Base-by-base conservation (phyloP, 2,113 vertebrate genomes). In the Corythoichthys intestinalis region DNA sequence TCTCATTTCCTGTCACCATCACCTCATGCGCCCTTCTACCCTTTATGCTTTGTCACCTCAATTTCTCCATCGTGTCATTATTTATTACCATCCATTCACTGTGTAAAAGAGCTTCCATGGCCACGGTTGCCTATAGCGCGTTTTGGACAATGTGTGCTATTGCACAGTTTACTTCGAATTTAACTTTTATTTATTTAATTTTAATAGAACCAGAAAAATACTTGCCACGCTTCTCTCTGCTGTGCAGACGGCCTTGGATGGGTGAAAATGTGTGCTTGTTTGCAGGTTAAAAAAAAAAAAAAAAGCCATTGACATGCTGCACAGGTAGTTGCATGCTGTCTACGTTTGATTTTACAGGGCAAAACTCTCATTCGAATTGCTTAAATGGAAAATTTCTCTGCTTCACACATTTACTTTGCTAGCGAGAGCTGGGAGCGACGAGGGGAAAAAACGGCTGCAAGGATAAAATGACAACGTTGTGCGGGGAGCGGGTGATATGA, bases 341-440 rank as follows among this genome's bases (percentile, higher is more conserved):
- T 80, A 80, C 85, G 80, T 86, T 85, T 86, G 85, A 88, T 87
- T 86, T 87, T 85, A 88, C 87, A 86, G 86, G 80, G 75, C 86
- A 67, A 74, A 84, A 80, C 82, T 88, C 85, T 85, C 84, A 87
- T 86, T 90, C 77, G 80, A 78, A 83, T 77, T 80, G 75, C 56
- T 83, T 85, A 86, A 86, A 90, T 86, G 82, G 80, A 90, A 87
- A 88, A 85, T 47, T 81, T 78, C 72, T 85, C 75, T 74, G 74
- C 76, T 84, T 71, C 74, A 80, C 78, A 86, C 83, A 85, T 87
- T 83, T 81, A 77, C 78, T 81, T 81, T 85, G 84, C 84, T 83
- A 82, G 28, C 13, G 34, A 75, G 80, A 68, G 79, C 28, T 20
- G 68, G 63, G 68, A 66, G 48, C 68, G 62, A 66, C 20, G 44